Base-by-base conservation (phyloP, 2,113 vertebrate species). In the Ivindomyrus marchei region DNA sequence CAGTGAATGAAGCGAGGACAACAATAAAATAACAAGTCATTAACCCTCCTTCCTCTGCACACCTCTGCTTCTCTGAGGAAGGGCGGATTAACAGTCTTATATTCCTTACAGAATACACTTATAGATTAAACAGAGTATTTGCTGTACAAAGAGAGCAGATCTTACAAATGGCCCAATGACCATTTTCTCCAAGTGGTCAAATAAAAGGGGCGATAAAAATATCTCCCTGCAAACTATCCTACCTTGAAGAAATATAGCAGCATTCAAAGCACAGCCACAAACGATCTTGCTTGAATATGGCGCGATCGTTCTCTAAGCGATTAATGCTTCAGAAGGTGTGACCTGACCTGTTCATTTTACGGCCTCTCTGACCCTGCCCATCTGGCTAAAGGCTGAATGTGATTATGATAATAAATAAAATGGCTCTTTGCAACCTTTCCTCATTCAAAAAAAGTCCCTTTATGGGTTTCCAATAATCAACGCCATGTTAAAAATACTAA, bases 381-480 rank as follows among this genome's bases (percentile, higher is more conserved):
- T 80, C 15, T 1, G 0, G 31, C 74, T 19, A 17, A 42, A 36
- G 36, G 74, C 74, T 80, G 36, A 80, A 17, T 36, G 36, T 80
- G 74, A 80, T 80, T 80, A 80, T 80, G 74, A 42, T 19, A 70
- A 70, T 70, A 80, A 80, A 80, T 42, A 80, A 80, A 80, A 80
- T 80, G 36, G 74, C 13, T 80, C 74, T 31, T 70, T 31, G 62
- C 62, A 70, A 80, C 36, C 74, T 80, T 80, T 80, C 36, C 74
- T 80, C 36, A 80, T 39, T 80, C 36, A 80, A 39, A 80, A 53
- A 31, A 19, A 39, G 31, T 80, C 36, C 74, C 36, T 80, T 80
- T 80, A 80, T 42, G 15, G 74, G 74, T 80, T 80, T 80, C 74
- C 74, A 80, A 80, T 80, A 80, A 80, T 80, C 74, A 42, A 42